Base-by-base conservation (phyloP, 1,140 invertebrate genomes). In the Formica exsecta region DNA sequence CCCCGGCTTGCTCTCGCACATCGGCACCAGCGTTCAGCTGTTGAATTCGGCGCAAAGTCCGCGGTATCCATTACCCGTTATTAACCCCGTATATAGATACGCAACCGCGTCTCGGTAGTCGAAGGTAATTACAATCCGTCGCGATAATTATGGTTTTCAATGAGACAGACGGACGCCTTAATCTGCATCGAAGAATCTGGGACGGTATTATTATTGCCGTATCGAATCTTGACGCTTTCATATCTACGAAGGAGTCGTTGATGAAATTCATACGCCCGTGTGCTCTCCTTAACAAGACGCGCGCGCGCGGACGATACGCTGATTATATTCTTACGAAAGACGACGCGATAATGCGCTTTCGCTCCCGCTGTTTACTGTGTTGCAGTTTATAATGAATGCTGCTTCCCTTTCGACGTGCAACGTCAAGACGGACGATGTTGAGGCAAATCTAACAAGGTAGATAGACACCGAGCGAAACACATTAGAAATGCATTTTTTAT, bases 11-110 rank as follows among this genome's bases (percentile, higher is more conserved):
- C 51, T 71, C 22, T 44, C 38, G 66, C 79, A 73, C 79, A 73
- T 61, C 79, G 66, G 41, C 7, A 29, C 25, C 16, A 61, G 68
- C 68, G 13, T 48, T 83, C 79, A 83, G 79, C 79, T 83, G 79
- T 83, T 83, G 68, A 48, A 11, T 73, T 22, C 51, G 38, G 54
- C 68, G 19, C 79, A 62, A 83, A 74, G 54, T 44, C 29, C 79
- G 54, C 68, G 54, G 54, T 83, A 62, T 83, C 38, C 79, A 83
- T 83, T 83, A 83, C 68, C 79, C 54, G 54, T 83, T 83, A 83
- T 83, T 83, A 83, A 41, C 57, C 68, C 16, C 79, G 68, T 62
- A 19, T 51, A 51, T 3, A 61, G 66, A 83, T 74, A 74, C 73
- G 79, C 68, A 44, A 83, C 44, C 44, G 48, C 48, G 19, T 61